Percentiles rank a stretch among this genome's conserved stretches.
phyloP scores from a whole-genome alignment of 2,888 invertebrate genomes.

The Allygus modestus region DNA sequence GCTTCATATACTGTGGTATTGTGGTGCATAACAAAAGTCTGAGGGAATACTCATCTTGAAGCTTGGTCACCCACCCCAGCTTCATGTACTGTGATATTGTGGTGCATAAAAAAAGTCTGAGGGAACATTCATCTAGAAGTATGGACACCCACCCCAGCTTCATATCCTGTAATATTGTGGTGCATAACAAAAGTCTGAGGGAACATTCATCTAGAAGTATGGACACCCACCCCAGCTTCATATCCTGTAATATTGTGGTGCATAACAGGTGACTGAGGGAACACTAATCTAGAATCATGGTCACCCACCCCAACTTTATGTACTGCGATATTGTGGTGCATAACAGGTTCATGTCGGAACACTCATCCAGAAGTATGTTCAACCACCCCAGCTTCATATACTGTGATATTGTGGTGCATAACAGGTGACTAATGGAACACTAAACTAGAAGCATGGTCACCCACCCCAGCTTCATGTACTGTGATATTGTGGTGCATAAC shows the following conservation, averaged over 20 bases:
- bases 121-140: slow-evolving; percentile 21
- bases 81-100: no score
- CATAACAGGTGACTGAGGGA: background rate
- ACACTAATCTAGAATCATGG: slow-evolving; percentile 16
- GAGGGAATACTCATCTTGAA: no score
- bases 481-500: no score
- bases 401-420: no score
- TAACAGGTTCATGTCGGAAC: background rate
- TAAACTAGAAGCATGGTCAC: background rate
- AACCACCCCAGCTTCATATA: background rate
- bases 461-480: background rate
- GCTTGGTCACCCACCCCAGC: background rate
- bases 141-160: background rate
- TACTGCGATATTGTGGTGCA: no score
- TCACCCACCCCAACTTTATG: background rate
- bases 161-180: no score
- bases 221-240: background rate
- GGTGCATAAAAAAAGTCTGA: background rate
- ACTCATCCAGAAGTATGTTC: background rate
- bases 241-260: no score
- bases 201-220: background rate
- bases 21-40: background rate
- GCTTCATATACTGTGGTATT: no score
- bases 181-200: background rate
- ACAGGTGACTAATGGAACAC: background rate